These are phyloP conservation scores for Amiota mariae DNA, from an alignment of 2,888 invertebrate genomes.

Conservation along the genomic window DNA sequence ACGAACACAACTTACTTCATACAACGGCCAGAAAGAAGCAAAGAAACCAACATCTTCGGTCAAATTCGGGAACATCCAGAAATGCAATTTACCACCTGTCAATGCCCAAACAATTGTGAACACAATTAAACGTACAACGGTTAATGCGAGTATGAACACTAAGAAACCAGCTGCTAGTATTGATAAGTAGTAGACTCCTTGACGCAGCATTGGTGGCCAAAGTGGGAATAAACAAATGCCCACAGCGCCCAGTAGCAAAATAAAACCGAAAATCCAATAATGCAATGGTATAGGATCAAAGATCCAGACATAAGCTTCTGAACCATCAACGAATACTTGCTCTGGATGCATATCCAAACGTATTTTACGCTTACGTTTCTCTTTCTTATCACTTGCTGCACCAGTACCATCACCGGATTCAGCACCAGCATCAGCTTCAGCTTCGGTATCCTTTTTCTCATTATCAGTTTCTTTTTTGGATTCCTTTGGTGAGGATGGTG, in stretches of 20 bases:
- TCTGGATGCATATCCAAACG: conserved; percentile 98
- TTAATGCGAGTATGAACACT: conserved; percentile 92
- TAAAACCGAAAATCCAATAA: conserved; percentile 94
- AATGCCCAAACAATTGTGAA: conserved; percentile 93
- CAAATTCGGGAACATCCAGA: conserved; percentile 99
- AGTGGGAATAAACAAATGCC: conserved; percentile 98
- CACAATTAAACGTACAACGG: conserved; percentile 89
- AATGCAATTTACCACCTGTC: conserved; percentile 91
- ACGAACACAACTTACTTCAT: conserved; percentile 78
- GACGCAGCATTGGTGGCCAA: conserved; percentile 95
- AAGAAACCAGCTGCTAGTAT: conserved; percentile 96
- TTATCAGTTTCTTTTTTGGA: conserved; percentile 63
- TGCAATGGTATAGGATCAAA: conserved; percentile 96
- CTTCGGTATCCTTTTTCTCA: conserved; percentile 46
- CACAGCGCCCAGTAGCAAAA: conserved; percentile 93
- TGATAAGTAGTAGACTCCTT: conserved; percentile 97
- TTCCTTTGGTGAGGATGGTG: conserved; percentile 36
- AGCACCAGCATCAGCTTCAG: conserved; percentile 51
- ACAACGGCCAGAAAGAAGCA: conserved; percentile 98
- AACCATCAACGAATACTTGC: conserved; percentile 93
- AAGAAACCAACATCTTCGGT: conserved; percentile 99
- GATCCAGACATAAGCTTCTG: conserved; percentile 98
- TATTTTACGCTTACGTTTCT: conserved; percentile 89
- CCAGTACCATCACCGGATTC: conserved; percentile 34
- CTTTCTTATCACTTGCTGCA: conserved; percentile 57